Evolutionary conservation across 1,140 invertebrate genomes (phyloP).

Genomic region (Drosophila arawakana): DNA sequence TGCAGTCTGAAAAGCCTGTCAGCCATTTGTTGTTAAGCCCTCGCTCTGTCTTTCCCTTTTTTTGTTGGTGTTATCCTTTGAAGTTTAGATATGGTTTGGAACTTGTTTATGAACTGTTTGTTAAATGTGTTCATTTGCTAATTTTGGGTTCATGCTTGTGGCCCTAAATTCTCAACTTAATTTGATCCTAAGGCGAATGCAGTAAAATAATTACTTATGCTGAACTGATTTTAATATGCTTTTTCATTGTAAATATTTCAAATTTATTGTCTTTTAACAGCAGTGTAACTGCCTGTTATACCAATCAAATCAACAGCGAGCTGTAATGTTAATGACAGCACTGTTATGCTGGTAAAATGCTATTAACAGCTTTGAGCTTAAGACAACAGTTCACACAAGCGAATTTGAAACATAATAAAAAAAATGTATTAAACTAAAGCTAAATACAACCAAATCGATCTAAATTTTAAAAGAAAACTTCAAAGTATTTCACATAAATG

Average conservation of each 20-base stretch:
- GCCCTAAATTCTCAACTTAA: not conserved
- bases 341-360: no score
- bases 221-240: not conserved
- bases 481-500: not conserved
- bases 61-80: conserved; percentile 24
- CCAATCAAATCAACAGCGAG: no score
- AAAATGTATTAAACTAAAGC: no score
- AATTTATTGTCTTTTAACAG: no score
- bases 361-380: no score
- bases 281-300: no score
- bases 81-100: conserved; percentile 21
- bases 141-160: conserved; percentile 5
- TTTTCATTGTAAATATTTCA: not conserved
- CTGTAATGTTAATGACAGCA: no score
- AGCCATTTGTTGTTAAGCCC: conserved; percentile 20
- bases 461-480: not conserved
- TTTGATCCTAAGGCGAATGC: not conserved
- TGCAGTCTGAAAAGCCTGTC: conserved; percentile 34
- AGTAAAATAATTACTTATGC: not conserved
- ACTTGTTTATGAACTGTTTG: conserved; percentile 32
- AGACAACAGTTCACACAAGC: no score
- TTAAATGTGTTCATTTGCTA: conserved; percentile 9
- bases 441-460: no score
- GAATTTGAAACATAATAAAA: no score
- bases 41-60: not conserved